Conservation (phyloP, 2,797 vertebrate species). For the Takifugu rubripes region DNA sequence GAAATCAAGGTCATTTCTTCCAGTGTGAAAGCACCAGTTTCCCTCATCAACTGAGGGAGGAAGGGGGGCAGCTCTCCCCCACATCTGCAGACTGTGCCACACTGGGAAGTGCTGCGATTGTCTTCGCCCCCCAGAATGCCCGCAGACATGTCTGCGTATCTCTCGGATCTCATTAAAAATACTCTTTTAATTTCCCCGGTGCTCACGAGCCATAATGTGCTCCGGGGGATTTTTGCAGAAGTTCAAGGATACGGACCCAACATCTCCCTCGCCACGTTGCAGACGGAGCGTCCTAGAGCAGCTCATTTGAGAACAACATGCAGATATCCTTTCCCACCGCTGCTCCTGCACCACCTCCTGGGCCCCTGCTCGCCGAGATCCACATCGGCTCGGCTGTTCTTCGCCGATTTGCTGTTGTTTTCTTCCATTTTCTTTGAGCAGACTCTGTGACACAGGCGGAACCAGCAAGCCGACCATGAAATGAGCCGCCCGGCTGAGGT, state of each 20-base stretch:
- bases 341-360: slow-evolving; percentile 21
- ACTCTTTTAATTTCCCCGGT: slow-evolving; percentile 56
- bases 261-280: slow-evolving; percentile 4
- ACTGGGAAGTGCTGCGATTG: slow-evolving; percentile 51
- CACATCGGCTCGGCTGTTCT: slow-evolving; percentile 22
- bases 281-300: slow-evolving; percentile 19
- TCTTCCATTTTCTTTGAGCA: slow-evolving; percentile 16
- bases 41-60: slow-evolving; percentile 30
- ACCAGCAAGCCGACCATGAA: slow-evolving; percentile 37
- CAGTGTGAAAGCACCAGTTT: slow-evolving; percentile 18
- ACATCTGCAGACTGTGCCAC: slow-evolving; percentile 27
- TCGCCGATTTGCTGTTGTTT: slow-evolving; percentile 22
- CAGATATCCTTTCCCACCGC: slow-evolving; percentile 28
- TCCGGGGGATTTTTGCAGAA: slow-evolving; percentile 44
- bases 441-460: slow-evolving; percentile 28
- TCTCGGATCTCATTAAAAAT: slow-evolving; percentile 65
- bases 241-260: slow-evolving; percentile 47
- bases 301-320: slow-evolving; percentile 19
- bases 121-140: slow-evolving; percentile 47
- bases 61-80: not conserved
- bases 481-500: slow-evolving; percentile 40
- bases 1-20: slow-evolving; percentile 37
- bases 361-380: slow-evolving; percentile 26
- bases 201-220: slow-evolving; percentile 58
- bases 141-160: slow-evolving; percentile 55